phyloP scores from a whole-genome alignment of 2,113 vertebrate genomes.

The Chrysemys picta region DNA sequence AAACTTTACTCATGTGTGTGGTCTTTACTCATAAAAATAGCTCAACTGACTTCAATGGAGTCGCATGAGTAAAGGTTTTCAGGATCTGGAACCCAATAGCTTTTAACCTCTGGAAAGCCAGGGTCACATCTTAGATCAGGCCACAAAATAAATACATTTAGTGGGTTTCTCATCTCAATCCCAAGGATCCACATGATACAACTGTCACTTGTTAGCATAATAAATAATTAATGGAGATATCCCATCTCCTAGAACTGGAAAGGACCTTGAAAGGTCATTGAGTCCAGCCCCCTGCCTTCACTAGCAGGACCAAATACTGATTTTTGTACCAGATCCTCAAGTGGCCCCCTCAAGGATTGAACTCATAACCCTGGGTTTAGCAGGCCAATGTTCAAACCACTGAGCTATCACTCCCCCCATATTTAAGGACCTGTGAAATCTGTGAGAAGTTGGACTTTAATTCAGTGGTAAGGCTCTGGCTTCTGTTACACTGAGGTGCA shows the following conservation, averaged over 20 bases:
- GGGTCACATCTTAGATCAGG: not conserved
- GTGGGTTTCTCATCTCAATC: not conserved
- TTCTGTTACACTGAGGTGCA: conserved; percentile 13
- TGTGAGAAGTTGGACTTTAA: not conserved
- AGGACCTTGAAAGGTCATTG: no score
- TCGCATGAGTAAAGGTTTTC: not conserved
- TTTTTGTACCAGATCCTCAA: no score
- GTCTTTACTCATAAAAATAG: not conserved
- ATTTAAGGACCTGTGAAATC: not conserved
- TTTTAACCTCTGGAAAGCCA: not conserved
- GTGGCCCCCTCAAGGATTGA: no score
- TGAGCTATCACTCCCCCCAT: not conserved
- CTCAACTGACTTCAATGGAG: not conserved
- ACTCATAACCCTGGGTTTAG: no score
- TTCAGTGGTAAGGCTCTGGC: not conserved
- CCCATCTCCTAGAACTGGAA: no score
- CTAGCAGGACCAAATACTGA: no score
- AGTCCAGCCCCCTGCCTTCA: no score
- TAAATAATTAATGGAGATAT: no score
- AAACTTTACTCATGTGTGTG: not conserved
- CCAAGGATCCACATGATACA: conserved; percentile 46
- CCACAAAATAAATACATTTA: not conserved
- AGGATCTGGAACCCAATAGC: not conserved
- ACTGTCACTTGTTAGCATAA: not conserved
- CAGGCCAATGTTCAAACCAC: no score